phyloP scores from a whole-genome alignment of 2,888 invertebrate genomes.

The Ferrisia virgata region DNA sequence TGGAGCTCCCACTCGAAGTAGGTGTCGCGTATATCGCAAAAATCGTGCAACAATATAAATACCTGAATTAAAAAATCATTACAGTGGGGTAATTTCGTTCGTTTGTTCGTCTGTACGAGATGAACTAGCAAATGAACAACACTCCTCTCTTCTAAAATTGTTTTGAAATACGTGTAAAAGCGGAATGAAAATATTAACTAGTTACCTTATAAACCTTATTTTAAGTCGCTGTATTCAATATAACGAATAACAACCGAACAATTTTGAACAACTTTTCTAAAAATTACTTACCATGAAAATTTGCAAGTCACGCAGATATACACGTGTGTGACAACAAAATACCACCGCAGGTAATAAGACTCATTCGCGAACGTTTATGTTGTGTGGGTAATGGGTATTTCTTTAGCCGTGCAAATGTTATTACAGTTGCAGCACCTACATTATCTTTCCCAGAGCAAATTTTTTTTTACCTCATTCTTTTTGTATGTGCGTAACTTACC shows the following conservation, averaged over 20 bases:
- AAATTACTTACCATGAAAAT: background rate
- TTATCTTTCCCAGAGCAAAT: background rate
- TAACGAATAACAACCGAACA: background rate
- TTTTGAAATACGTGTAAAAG: background rate
- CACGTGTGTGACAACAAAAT: background rate
- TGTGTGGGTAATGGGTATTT: constrained; percentile 3
- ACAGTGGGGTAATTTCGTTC: background rate
- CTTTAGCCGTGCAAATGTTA: constrained; percentile 1
- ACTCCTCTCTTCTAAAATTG: background rate
- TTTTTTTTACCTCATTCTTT: background rate
- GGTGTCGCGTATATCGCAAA: constrained; percentile 6
- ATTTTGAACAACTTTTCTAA: background rate
- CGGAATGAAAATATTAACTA: too few relatives aligned
- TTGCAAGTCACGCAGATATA: constrained; percentile 4
- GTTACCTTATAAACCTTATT: background rate
- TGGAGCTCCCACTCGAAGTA: background rate
- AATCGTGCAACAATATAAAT: constrained; percentile 18
- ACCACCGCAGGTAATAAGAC: background rate
- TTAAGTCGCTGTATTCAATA: background rate
- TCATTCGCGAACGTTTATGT: background rate
- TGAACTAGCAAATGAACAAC: background rate
- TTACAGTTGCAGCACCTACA: constrained; percentile 29
- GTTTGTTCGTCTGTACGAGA: background rate
- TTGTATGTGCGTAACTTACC: too few relatives aligned
- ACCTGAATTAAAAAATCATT: background rate